Conservation (phyloP, 2,113 vertebrate species). For the Acanthochromis polyacanthus region DNA sequence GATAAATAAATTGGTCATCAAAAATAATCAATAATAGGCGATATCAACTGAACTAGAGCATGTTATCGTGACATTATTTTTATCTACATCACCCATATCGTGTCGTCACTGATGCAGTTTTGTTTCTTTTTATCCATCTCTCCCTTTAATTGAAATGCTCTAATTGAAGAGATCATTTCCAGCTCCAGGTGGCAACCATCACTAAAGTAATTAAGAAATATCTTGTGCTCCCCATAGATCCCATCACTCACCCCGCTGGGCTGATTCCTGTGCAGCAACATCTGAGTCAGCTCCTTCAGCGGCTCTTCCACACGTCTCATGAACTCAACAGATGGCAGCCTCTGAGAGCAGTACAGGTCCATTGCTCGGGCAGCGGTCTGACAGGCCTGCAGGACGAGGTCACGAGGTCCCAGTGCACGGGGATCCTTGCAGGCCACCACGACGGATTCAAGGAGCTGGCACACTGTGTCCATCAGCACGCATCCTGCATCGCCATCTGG, state of each 20-base stretch:
- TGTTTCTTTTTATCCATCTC: no score
- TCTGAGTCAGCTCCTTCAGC: slow-evolving; percentile 83
- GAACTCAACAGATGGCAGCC: slow-evolving; percentile 79
- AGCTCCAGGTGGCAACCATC: no score
- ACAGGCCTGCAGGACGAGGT: slow-evolving; percentile 82
- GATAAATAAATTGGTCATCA: no score
- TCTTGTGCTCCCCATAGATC: background rate
- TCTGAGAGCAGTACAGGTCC: slow-evolving; percentile 76
- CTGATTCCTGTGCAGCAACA: slow-evolving; percentile 81
- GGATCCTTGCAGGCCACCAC: slow-evolving; percentile 81
- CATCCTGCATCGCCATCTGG: slow-evolving; percentile 72
- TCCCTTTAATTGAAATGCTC: no score
- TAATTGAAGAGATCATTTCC: no score
- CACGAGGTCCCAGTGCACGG: slow-evolving; percentile 60
- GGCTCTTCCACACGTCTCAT: slow-evolving; percentile 85
- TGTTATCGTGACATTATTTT: no score
- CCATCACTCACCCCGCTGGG: slow-evolving; percentile 85
- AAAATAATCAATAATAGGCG: no score
- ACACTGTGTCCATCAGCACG: slow-evolving; percentile 84
- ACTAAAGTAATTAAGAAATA: background rate
- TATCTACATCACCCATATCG: no score
- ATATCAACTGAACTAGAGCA: no score
- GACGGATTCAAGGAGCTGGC: slow-evolving; percentile 86
- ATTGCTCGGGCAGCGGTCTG: slow-evolving; percentile 76
- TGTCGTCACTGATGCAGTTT: no score